Evolutionary conservation across 2,888 invertebrate genomes (phyloP), one percentile per base, ranked within the genome.

Genomic region (Conus canariensis): DNA sequence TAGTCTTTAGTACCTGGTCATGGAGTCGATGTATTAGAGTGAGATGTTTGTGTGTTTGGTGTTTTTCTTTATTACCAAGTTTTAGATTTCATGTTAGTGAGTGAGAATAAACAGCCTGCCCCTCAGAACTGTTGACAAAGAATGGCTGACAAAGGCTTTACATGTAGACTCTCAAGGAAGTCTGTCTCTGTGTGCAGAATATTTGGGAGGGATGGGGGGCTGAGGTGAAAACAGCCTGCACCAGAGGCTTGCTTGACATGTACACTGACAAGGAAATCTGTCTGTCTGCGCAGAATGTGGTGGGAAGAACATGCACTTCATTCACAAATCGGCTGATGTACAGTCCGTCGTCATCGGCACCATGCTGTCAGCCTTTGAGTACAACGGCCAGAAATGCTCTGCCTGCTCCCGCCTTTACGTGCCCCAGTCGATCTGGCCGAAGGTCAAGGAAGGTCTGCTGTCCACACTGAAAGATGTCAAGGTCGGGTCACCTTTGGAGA

Each of bases 291-390:
- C 98, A 91, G 99, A 99, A 97, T 99, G 99, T 96, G 99, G 99
- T 89, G 99, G 99, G 60, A 99, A 99, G 96, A 99, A 99, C 97
- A 99, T 98, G 96, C 99, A 99, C 96, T 99, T 99, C 95, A 97
- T 99, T 60, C 99, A 99, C 96, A 97, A 98, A 0, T 97, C 98
- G 19, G 99, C 99, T 19, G 98, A 99, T 96, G 97, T 98, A 0
- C 97, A 97, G 56, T 97, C 98, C 14, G 99, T 99, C 6, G 97
- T 98, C 0, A 97, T 97, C 60, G 97, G 97, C 60, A 98, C 99
- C 0, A 98, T 99, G 92, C 97, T 98, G 92, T 98, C 99, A 85
- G 98, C 99, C 2, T 99, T 99, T 96, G 99, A 99, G 97, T 99
- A 98, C 96, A 95, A 96, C 95, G 99, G 99, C 1, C 99, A 99